Conservation (phyloP, 92 coral and sea anemone species). For the Micromussa lordhowensis region DNA sequence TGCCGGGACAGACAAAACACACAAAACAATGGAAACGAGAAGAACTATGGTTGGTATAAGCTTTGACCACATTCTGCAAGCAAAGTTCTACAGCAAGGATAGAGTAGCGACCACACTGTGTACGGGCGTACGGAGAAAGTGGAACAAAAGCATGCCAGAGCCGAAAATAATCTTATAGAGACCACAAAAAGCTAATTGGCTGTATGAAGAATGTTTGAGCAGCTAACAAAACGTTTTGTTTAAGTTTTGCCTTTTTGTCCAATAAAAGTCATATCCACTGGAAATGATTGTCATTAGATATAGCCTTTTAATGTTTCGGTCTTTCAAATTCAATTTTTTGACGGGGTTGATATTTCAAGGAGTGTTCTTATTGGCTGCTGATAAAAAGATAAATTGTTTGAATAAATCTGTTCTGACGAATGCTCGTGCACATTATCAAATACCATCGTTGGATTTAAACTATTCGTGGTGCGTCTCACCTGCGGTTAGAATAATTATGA, state of each 20-base stretch:
- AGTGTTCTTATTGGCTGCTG: neutral
- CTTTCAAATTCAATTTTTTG: neutral
- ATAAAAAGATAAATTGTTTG: neutral
- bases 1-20: slow-evolving; percentile 15
- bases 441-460: too few relatives aligned
- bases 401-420: neutral
- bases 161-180: neutral
- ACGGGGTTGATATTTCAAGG: neutral
- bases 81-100: neutral
- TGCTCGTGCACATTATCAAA: too few relatives aligned
- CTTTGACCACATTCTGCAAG: neutral
- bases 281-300: neutral
- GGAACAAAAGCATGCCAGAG: neutral
- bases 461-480: too few relatives aligned
- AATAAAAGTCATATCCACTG: neutral
- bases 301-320: neutral
- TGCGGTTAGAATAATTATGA: too few relatives aligned
- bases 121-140: neutral
- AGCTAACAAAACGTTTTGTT: slow-evolving; percentile 11
- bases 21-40: neutral
- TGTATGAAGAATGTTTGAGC: neutral
- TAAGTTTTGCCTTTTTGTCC: neutral
- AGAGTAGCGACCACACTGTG: neutral
- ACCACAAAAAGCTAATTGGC: neutral
- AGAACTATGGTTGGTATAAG: neutral